A percentile compares a stretch with the other conserved stretches of the same genome.
These are phyloP conservation scores for Hydrolagus colliei DNA, from an alignment of 2,797 vertebrate genomes.

Conservation along the genomic window DNA sequence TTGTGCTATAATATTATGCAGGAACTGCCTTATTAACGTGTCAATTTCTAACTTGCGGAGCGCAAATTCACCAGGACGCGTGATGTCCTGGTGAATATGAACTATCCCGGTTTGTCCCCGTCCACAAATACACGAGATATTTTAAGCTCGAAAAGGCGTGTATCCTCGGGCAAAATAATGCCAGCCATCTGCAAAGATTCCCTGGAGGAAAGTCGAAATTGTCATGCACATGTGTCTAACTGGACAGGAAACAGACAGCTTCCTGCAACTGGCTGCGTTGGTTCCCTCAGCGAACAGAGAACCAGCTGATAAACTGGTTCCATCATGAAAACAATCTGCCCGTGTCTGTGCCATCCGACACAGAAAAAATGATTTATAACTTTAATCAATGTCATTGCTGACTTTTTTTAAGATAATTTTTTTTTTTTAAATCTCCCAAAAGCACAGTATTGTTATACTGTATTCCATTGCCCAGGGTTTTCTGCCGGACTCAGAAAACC, in stretches of 20 bases:
- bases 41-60: background rate
- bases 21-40: background rate
- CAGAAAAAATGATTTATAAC: background rate
- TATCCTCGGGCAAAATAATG: background rate
- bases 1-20: too few species aligned
- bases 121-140: too few species aligned
- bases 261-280: constrained; percentile 54
- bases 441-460: too few species aligned
- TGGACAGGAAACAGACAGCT: constrained; percentile 67
- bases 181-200: background rate
- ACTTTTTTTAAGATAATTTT: too few species aligned
- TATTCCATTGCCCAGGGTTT: too few species aligned
- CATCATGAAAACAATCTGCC: background rate
- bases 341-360: background rate
- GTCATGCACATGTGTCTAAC: constrained; percentile 56
- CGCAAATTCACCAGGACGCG: background rate
- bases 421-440: too few species aligned
- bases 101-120: background rate
- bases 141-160: background rate
- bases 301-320: background rate
- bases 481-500: too few species aligned
- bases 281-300: constrained; percentile 36
- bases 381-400: background rate
- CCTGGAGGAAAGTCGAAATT: constrained; percentile 35
- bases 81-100: background rate